Base-by-base conservation (phyloP, 1,140 invertebrate species). In the Thaumetopoea pityocampa region DNA sequence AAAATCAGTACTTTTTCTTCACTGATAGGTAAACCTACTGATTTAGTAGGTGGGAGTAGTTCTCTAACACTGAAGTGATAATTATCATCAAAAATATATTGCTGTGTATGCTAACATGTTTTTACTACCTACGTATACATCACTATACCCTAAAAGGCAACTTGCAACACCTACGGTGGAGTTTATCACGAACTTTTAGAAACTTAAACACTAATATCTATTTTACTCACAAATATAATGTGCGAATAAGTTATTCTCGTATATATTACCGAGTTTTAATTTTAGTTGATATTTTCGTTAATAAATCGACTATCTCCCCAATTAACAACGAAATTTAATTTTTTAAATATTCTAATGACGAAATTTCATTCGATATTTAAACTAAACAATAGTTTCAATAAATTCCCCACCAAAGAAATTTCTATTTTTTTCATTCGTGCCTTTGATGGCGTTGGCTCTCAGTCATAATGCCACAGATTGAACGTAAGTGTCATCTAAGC, bases 401-500 rank as follows among this genome's bases (percentile, higher is more conserved):
- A 23, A 26, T 29, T 24, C 27, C 4, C 8, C 26, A 5, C 18
- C 32, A 40, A 49, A 27, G 27, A 40, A 16, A 20, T 51, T 56
- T 51, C 36, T 54, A 12, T 51, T 63, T 56, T 52, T 56, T 12
- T 47, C 46, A 14, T 41, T 23, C 10, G 24, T 17, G 27, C 41
- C 67, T 62, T 55, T 56, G 19, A 63, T 44, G 63, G 70, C 64
- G 19, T 47, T 60, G 11, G 65, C 68, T 34, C 46, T 57, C 65
- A 81, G 77, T 83, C 79, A 83, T 83, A 83, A 83, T 3, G 67
- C 56, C 12, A 83, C 66, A 0, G 61, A 53, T 3, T 65, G 52
- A 9, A 81, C 61, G 17, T 70, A 77, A 1, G 53, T 59, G 7
- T 79, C 66, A 30, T 83, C 72, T 36, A 79, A 73, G 24, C 67